Conservation (phyloP, 2,113 vertebrate genomes). For the Sprattus sprattus region DNA sequence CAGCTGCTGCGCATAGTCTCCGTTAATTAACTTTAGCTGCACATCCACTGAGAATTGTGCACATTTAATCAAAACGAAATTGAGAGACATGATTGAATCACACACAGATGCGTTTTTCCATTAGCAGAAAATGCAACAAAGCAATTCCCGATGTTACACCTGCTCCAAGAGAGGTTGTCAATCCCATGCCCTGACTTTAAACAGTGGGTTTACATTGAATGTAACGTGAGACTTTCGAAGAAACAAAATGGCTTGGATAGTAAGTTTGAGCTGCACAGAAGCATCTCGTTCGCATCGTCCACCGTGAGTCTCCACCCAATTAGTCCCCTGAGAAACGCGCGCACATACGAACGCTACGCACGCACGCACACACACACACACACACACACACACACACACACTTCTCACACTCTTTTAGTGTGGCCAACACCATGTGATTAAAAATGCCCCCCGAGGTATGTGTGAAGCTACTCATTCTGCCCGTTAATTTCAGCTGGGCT, state of each 20-base stretch:
- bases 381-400: not conserved
- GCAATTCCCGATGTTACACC: not conserved
- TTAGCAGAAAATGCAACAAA: slow-evolving; percentile 17
- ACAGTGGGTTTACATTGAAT: not conserved
- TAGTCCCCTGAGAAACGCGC: not conserved
- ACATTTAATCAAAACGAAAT: slow-evolving; percentile 18
- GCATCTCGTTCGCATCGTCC: not conserved
- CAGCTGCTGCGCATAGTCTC: slow-evolving; percentile 14
- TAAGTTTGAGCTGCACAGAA: not conserved
- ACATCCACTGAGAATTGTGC: not conserved
- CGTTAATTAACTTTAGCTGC: slow-evolving; percentile 11
- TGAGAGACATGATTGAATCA: slow-evolving; percentile 13
- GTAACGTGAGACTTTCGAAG: not conserved
- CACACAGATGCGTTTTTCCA: slow-evolving; percentile 11
- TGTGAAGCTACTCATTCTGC: slow-evolving; percentile 13
- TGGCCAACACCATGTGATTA: not conserved
- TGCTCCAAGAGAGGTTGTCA: not conserved
- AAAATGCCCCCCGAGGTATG: not conserved
- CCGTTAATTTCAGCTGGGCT: not conserved
- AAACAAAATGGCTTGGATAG: not conserved
- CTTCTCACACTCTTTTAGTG: not conserved
- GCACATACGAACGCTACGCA: not conserved
- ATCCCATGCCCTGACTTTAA: not conserved
- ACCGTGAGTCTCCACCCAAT: not conserved
- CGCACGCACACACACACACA: not conserved